A percentile compares a stretch with the other conserved stretches of the same genome.
Conservation (phyloP, 2,888 invertebrate species). For the Agrilus mali region DNA sequence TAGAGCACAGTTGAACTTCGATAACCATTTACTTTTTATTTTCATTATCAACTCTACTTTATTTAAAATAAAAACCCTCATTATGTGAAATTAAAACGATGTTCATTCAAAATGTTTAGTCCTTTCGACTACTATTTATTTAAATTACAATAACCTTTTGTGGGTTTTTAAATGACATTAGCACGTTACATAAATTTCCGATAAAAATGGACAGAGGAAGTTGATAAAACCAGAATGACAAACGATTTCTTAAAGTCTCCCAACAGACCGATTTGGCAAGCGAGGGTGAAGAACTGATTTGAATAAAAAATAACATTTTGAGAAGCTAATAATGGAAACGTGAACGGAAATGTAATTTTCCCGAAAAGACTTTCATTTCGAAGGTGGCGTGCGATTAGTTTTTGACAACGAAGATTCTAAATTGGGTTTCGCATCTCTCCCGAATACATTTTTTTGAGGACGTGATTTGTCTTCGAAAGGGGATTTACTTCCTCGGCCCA, state of each 20-base stretch:
- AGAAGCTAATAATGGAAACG: slow-evolving; percentile 38
- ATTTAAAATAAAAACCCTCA: too few relatives aligned
- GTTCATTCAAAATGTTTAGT: too few relatives aligned
- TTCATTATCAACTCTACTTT: too few relatives aligned
- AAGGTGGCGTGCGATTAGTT: slow-evolving; percentile 33
- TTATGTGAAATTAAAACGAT: too few relatives aligned
- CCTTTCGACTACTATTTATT: too few relatives aligned
- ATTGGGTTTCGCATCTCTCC: slow-evolving; percentile 31
- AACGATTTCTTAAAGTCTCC: slow-evolving; percentile 28
- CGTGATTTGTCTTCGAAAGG: slow-evolving; percentile 24
- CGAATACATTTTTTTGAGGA: slow-evolving; percentile 27
- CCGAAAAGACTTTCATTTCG: slow-evolving; percentile 29
- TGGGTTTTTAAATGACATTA: too few relatives aligned
- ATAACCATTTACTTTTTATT: too few relatives aligned
- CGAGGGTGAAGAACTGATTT: slow-evolving; percentile 26
- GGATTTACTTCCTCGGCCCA: slow-evolving; percentile 13
- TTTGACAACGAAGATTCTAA: slow-evolving; percentile 32
- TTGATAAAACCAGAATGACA: slow-evolving; percentile 32
- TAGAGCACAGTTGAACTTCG: too few relatives aligned
- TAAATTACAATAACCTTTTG: too few relatives aligned
- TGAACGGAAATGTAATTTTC: slow-evolving; percentile 36
- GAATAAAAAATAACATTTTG: slow-evolving; percentile 37
- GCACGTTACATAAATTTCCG: too few relatives aligned
- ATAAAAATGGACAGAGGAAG: slow-evolving; percentile 12
- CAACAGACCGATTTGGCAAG: slow-evolving; percentile 19